phyloP scores from a whole-genome alignment of 2,888 invertebrate species.

The Ctena decussata region DNA sequence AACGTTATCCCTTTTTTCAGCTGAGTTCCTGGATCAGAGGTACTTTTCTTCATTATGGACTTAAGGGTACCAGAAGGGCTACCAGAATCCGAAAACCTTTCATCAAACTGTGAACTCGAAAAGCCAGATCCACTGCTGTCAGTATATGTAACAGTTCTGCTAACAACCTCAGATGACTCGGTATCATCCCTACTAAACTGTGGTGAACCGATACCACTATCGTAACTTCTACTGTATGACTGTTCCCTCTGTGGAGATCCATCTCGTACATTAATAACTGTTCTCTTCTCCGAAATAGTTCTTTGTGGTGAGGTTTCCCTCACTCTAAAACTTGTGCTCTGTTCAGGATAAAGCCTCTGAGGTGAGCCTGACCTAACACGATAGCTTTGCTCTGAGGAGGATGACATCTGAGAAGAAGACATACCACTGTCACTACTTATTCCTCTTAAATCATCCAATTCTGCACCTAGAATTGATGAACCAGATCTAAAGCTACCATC shows the following conservation, averaged over 20 bases:
- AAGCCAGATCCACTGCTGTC: constrained; percentile 7
- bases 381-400: constrained; percentile 31
- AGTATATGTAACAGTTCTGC: constrained; percentile 24
- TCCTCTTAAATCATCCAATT: constrained; percentile 35
- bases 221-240: constrained; percentile 23
- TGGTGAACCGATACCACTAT: constrained; percentile 40
- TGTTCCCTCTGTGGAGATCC: constrained; percentile 33
- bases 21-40: constrained; percentile 62
- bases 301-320: constrained; percentile 24
- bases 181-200: constrained; percentile 28
- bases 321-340: neutral
- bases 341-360: constrained; percentile 2
- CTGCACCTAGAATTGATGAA: constrained; percentile 16
- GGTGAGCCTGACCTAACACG: constrained; percentile 36
- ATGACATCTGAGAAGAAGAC: constrained; percentile 39
- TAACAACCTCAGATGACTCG: constrained; percentile 13
- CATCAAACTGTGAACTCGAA: constrained; percentile 27
- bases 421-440: constrained; percentile 44
- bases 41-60: constrained; percentile 84
- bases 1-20: constrained; percentile 84
- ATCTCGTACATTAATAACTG: neutral
- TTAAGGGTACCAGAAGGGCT: constrained; percentile 64
- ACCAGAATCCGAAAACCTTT: constrained; percentile 24
- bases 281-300: neutral
- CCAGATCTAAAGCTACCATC: neutral